Conservation (phyloP, 2,888 invertebrate genomes). For the Machimus atricapillus region DNA sequence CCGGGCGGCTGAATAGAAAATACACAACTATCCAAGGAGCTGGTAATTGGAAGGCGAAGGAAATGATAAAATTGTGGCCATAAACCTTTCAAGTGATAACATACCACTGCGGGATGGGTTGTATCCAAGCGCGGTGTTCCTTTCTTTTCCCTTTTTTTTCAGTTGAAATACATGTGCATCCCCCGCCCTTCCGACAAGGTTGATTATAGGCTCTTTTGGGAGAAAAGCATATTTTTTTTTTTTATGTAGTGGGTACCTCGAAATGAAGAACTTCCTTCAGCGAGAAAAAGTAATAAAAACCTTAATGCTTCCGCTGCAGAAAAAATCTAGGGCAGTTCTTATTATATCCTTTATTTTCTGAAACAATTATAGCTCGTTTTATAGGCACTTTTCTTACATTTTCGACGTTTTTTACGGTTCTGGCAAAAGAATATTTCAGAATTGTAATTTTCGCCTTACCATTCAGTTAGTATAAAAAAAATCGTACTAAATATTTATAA, state of each 20-base stretch:
- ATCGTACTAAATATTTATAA: no score
- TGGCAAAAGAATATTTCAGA: no score
- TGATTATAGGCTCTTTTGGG: neutral
- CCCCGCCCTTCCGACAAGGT: neutral
- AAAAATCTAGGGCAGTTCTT: neutral
- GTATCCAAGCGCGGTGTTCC: neutral
- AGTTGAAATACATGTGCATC: neutral
- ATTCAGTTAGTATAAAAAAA: no score
- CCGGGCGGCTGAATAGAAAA: neutral
- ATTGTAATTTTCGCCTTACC: no score
- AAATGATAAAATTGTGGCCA: slow-evolving; percentile 23
- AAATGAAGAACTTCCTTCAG: neutral
- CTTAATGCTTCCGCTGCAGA: neutral
- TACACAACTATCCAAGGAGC: slow-evolving; percentile 1
- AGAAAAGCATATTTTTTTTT: neutral
- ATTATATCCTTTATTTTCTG: neutral
- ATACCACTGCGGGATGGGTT: neutral
- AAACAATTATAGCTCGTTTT: neutral
- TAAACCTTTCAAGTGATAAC: slow-evolving; percentile 17
- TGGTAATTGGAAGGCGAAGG: neutral
- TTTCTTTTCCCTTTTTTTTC: neutral
- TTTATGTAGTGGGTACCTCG: neutral
- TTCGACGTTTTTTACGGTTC: neutral
- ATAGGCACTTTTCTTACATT: neutral
- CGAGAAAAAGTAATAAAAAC: neutral